Base-by-base conservation (phyloP, 2,797 vertebrate genomes). In the Coreius guichenoti region DNA sequence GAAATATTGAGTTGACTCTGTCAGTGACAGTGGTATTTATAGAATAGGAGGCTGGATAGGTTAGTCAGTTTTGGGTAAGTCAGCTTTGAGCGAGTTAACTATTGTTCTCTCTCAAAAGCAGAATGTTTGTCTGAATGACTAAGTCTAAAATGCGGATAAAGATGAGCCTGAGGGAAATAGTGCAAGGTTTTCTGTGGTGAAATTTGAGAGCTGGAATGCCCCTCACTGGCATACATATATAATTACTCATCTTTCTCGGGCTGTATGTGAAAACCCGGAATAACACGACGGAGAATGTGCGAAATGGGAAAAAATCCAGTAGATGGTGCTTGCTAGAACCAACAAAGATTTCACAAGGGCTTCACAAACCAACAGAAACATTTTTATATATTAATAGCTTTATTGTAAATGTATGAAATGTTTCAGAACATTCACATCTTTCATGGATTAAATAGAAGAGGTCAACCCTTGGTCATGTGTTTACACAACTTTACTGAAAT, bases 401-500 rank as follows among this genome's bases (percentile, higher is more conserved):
- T 95, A 94, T 95, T 94, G 93, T 91, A 88, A 93, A 87, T 92
- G 94, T 93, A 94, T 94, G 95, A 96, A 96, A 95, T 95, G 95
- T 94, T 93, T 92, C 92, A 94, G 93, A 95, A 94, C 92, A 91
- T 94, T 95, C 95, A 95, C 94, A 93, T 90, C 89, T 89, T 93
- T 91, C 89, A 87, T 89, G 90, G 92, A 93, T 94, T 93, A 94
- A 92, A 93, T 91, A 87, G 81, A 93, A 92, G 89, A 93, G 91
- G 93, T 93, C 92, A 94, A 94, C 90, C 91, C 91, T 91, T 67
- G 85, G 86, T 91, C 88, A 90, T 69, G 90, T 95, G 95, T 96
- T 83, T 96, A 96, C 91, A 94, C 92, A 93, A 97, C 94, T 96
- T 95, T 96, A 95, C 93, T 95, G 89, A 94, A 95, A 95, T 95